Evolutionary conservation across 2,888 invertebrate species (phyloP), one percentile per base, ranked within the genome.

Genomic region (Drosophila kuntzei): DNA sequence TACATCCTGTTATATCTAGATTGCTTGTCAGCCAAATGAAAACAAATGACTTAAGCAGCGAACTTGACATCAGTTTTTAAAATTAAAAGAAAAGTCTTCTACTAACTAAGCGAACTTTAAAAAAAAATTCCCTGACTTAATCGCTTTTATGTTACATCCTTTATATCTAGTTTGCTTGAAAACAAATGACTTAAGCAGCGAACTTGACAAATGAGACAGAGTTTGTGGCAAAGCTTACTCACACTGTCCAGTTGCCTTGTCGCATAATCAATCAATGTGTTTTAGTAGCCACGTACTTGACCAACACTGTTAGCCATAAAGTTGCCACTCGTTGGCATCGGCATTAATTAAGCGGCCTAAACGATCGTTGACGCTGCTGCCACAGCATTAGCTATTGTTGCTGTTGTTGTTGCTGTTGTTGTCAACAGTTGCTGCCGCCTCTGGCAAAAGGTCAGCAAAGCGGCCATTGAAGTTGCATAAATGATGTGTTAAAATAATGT

Each of bases 401-500:
- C 22, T 37, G 53, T 22, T 39, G 51, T 18, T 22, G 41, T 39
- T 32, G 41, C 18, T 47, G 60, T 50, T 60, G 69, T 63, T 60
- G 60, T 57, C 65, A 61, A 65, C 55, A 46, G 50, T 37, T 36
- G 62, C 29, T 43, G 60, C 43, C 46, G 64, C 65, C 66, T 72
- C 46, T 59, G 62, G 63, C 46, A 55, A 84, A 86, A 88, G 88
- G 80, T 88, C 87, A 85, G 60, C 76, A 66, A 70, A 58, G 64
- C 76, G 53, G 62, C 71, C 74, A 71, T 76, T 66, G 74, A 46
- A 73, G 61, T 85, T 76, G 76, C 77, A 80, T 78, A 76, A 76
- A 82, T 82, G 65, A 87, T 75, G 80, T 80, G 86, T 72, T 80
- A 76, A 88, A 71, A 76, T 73, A 74, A 78, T 77, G 62, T 46